Evolutionary conservation across 2,113 vertebrate species (phyloP).

Genomic region (Cebidichthys violaceus): DNA sequence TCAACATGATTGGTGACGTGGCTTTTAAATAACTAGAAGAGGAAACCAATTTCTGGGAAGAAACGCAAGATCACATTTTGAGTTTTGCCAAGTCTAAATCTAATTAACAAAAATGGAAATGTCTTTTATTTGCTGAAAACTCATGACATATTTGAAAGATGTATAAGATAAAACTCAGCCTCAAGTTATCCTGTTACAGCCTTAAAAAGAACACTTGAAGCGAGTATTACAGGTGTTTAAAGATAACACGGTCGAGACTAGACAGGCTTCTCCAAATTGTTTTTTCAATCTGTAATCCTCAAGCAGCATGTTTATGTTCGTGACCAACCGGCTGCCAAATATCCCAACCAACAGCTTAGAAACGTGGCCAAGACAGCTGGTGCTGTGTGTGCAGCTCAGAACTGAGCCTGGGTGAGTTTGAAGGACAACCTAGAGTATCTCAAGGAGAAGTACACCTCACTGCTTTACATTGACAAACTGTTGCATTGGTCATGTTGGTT

Average conservation of each 20-base stretch:
- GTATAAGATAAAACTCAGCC: not conserved
- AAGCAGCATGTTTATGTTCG: constrained; percentile 14
- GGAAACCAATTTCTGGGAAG: not conserved
- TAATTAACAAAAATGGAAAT: not conserved
- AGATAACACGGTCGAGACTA: not conserved
- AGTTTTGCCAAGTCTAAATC: not conserved
- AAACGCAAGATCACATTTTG: not conserved
- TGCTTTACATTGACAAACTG: not conserved
- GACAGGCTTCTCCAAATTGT: not conserved
- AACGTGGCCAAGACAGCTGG: constrained; percentile 21
- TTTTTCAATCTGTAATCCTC: constrained; percentile 2
- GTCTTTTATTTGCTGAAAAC: not conserved
- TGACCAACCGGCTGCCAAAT: constrained; percentile 22
- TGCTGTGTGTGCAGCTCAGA: constrained; percentile 1
- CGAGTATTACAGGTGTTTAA: not conserved
- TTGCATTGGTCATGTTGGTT: not conserved
- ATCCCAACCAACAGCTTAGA: constrained; percentile 8
- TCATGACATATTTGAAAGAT: not conserved
- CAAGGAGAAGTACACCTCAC: constrained; percentile 6
- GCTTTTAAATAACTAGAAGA: not conserved
- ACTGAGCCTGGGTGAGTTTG: constrained; percentile 5
- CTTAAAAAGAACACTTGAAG: not conserved
- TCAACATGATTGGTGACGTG: not conserved
- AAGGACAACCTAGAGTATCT: not conserved
- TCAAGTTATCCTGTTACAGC: not conserved